Conservation (phyloP, 2,113 vertebrate species). For the Puffinus mauretanicus region DNA sequence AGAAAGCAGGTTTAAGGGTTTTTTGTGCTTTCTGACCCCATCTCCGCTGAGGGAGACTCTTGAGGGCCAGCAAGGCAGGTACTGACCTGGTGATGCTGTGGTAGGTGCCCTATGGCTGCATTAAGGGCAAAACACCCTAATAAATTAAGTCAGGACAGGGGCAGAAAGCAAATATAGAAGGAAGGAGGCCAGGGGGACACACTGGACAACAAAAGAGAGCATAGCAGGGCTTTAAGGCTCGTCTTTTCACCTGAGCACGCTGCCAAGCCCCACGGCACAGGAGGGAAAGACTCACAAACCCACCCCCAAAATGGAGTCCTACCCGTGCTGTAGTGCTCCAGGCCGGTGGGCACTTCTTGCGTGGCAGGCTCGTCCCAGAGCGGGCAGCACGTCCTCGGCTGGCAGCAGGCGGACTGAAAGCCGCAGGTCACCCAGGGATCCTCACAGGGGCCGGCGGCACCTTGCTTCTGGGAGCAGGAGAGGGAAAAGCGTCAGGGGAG, state of each 20-base stretch:
- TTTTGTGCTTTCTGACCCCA: not conserved
- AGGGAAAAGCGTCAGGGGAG: not conserved
- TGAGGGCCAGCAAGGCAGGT: not conserved
- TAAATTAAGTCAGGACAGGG: not conserved
- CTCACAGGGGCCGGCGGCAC: slow-evolving; percentile 67
- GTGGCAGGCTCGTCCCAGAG: slow-evolving; percentile 82
- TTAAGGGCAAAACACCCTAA: not conserved
- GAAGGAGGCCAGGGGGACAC: not conserved
- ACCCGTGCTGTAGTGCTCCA: slow-evolving; percentile 84
- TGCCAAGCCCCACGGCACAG: fast-evolving
- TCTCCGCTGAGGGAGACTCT: not conserved
- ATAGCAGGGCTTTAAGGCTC: fast-evolving
- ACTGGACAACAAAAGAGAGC: not conserved
- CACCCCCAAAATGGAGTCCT: not conserved
- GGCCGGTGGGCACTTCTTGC: slow-evolving; percentile 92
- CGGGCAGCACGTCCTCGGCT: slow-evolving; percentile 75
- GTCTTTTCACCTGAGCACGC: fast-evolving
- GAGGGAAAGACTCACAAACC: not conserved
- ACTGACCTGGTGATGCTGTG: not conserved
- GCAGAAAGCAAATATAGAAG: not conserved
- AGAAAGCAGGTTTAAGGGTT: not conserved
- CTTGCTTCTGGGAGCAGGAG: slow-evolving; percentile 77
- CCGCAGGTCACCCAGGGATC: slow-evolving; percentile 78
- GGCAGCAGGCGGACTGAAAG: slow-evolving; percentile 80
- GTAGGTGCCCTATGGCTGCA: not conserved